Evolutionary conservation across 2,888 invertebrate species (phyloP).

Genomic region (Barypeithes pellucidus): DNA sequence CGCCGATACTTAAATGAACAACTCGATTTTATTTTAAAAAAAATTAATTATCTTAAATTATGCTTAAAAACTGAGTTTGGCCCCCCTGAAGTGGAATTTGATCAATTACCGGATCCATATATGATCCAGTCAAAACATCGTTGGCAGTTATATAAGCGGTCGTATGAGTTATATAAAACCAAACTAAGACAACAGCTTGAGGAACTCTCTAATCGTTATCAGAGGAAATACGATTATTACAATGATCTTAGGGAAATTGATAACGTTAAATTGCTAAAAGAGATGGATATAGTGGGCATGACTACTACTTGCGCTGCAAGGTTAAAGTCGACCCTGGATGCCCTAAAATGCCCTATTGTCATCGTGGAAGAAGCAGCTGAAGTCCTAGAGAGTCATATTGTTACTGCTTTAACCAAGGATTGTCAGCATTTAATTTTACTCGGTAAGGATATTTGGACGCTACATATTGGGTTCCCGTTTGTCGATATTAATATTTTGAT

Average conservation of each 20-base stretch:
- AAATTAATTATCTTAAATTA: constrained; percentile 13
- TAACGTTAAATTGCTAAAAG: constrained; percentile 72
- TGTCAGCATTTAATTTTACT: constrained; percentile 85
- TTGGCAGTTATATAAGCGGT: constrained; percentile 40
- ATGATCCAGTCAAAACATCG: constrained; percentile 19
- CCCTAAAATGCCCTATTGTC: constrained; percentile 78
- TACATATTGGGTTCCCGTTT: too few species aligned
- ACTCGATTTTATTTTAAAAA: not conserved
- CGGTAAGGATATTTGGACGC: constrained; percentile 67
- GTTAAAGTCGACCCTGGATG: constrained; percentile 75
- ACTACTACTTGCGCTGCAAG: constrained; percentile 86
- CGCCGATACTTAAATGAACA: not conserved
- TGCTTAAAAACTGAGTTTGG: constrained; percentile 10
- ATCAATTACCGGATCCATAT: constrained; percentile 27
- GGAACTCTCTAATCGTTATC: constrained; percentile 53
- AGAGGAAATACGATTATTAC: constrained; percentile 72
- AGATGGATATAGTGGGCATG: constrained; percentile 79
- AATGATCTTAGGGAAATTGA: constrained; percentile 71
- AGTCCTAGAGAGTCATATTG: constrained; percentile 88
- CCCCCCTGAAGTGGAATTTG: constrained; percentile 1
- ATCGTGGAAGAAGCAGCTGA: constrained; percentile 94
- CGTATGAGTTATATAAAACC: constrained; percentile 22
- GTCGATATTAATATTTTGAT: too few species aligned
- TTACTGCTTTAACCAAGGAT: constrained; percentile 81
- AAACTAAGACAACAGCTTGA: constrained; percentile 8